phyloP scores from a whole-genome alignment of 2,113 vertebrate genomes.

The Podarcis muralis region DNA sequence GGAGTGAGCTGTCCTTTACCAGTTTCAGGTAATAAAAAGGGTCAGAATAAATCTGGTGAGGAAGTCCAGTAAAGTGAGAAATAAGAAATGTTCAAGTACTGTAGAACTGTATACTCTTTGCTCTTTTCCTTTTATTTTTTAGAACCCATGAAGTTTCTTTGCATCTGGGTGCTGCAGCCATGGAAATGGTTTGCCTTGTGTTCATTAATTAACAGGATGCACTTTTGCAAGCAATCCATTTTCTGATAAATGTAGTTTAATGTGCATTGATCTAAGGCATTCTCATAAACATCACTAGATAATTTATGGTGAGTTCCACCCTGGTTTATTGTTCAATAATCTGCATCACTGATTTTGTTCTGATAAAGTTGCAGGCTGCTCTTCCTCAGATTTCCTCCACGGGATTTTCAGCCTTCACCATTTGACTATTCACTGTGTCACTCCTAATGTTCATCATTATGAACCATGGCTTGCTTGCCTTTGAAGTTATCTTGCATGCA shows the following conservation, averaged over 20 bases:
- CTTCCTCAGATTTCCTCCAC: conserved; percentile 1
- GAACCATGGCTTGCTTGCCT: neutral
- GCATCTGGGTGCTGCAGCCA: neutral
- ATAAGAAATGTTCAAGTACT: neutral
- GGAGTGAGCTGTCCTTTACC: too few species aligned
- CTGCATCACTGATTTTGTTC: conserved; percentile 1
- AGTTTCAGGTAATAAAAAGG: neutral
- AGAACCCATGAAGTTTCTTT: neutral
- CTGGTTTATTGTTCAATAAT: conserved; percentile 13
- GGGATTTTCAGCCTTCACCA: neutral
- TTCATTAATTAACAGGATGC: conserved; percentile 12
- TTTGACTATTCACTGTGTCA: neutral
- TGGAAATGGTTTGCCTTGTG: neutral
- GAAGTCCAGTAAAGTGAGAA: neutral
- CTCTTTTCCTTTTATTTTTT: neutral
- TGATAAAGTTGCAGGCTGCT: conserved; percentile 4
- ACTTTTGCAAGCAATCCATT: conserved; percentile 2
- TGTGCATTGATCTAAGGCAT: conserved; percentile 6
- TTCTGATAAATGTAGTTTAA: neutral
- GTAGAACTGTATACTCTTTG: neutral
- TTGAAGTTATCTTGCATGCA: neutral
- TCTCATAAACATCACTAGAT: conserved; percentile 3
- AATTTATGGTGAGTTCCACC: neutral
- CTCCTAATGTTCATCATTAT: neutral
- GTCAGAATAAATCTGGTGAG: neutral